Conservation (phyloP, 1,140 invertebrate species). For the Lordiphosa collinella region DNA sequence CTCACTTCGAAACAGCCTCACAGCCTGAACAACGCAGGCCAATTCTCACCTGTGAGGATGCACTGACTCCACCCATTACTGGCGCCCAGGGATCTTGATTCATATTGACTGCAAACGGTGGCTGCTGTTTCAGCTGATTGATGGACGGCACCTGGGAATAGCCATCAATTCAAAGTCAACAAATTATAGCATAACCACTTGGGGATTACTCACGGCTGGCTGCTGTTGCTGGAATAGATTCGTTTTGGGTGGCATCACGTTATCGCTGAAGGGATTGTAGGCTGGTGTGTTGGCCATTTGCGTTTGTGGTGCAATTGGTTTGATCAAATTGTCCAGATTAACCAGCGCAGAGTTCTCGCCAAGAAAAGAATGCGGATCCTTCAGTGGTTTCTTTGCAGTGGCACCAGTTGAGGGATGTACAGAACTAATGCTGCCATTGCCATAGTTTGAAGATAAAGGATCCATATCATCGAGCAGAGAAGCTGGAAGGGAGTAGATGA, state of each 20-base stretch:
- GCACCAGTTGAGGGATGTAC: conserved; percentile 65
- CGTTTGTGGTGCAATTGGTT: conserved; percentile 80
- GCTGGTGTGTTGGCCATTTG: conserved; percentile 54
- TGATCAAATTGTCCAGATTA: conserved; percentile 96
- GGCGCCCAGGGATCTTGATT: conserved; percentile 80
- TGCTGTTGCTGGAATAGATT: conserved; percentile 80
- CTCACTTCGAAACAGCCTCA: conserved; percentile 2
- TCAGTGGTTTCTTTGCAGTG: conserved; percentile 82
- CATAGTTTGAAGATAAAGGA: conserved; percentile 64
- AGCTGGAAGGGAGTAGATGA: conserved; percentile 25
- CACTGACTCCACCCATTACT: conserved; percentile 56
- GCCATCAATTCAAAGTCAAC: not conserved
- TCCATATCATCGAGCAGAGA: conserved; percentile 77
- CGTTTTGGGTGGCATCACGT: conserved; percentile 76
- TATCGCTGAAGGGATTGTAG: conserved; percentile 79
- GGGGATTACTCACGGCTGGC: conserved; percentile 66
- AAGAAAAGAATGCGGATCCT: conserved; percentile 94
- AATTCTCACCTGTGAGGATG: conserved; percentile 66
- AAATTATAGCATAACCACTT: not conserved
- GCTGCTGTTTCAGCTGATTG: conserved; percentile 81
- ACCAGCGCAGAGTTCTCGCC: conserved; percentile 96
- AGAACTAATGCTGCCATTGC: conserved; percentile 42
- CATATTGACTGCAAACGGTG: conserved; percentile 78
- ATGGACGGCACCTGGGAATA: conserved; percentile 80
- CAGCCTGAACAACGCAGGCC: conserved; percentile 2